Percentiles rank a stretch among this genome's conserved stretches.
Evolutionary conservation across 2,113 vertebrate genomes (phyloP).

Genomic region (Apteryx owenii): DNA sequence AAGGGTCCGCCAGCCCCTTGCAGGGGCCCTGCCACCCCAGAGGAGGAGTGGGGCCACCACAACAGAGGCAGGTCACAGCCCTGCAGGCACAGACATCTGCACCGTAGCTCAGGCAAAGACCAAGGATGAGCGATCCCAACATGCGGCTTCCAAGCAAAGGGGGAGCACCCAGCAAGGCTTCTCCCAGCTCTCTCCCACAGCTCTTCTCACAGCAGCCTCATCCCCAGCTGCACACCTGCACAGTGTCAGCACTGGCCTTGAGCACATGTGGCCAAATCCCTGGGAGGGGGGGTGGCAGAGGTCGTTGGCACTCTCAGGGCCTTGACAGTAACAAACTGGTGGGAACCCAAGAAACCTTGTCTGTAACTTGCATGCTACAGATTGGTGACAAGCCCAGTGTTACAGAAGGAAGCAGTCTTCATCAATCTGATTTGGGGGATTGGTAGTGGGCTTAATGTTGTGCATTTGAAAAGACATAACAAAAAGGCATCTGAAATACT

Average conservation of each 20-base stretch:
- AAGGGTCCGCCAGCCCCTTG: neutral
- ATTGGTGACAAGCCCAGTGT: neutral
- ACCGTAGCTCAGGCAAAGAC: neutral
- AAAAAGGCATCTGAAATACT: neutral
- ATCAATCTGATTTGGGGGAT: neutral
- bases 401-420: neutral
- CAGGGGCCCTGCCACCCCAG: neutral
- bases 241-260: accelerated
- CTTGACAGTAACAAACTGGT: neutral
- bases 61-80: accelerated
- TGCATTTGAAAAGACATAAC: neutral
- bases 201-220: neutral
- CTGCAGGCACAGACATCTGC: neutral
- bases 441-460: neutral
- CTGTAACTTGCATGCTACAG: neutral
- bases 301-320: accelerated
- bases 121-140: accelerated
- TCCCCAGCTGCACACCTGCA: neutral
- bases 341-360: neutral
- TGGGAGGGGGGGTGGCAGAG: no score
- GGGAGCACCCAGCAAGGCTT: neutral
- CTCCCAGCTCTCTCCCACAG: neutral
- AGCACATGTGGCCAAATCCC: neutral
- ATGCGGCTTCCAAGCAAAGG: neutral
- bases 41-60: neutral